phyloP scores from a whole-genome alignment of 1,140 invertebrate genomes.

The Solen grandis region DNA sequence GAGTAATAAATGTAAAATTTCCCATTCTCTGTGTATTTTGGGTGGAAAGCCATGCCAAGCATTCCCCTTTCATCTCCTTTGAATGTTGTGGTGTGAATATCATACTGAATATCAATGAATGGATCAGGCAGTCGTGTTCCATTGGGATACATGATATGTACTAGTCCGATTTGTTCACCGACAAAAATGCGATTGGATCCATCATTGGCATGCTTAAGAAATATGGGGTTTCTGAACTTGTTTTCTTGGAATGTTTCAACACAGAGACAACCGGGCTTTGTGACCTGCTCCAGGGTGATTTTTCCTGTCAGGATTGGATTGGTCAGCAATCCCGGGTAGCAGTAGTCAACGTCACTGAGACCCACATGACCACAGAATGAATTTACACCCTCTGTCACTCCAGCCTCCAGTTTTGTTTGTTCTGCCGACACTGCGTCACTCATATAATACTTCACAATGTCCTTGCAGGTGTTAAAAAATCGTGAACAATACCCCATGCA shows the following conservation, averaged over 20 bases:
- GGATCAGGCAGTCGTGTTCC: slow-evolving; percentile 56
- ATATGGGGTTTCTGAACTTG: slow-evolving; percentile 69
- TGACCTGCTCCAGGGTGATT: slow-evolving; percentile 59
- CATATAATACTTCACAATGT: slow-evolving; percentile 55
- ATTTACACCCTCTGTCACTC: slow-evolving; percentile 9
- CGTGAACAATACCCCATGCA: slow-evolving; percentile 67
- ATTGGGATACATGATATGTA: slow-evolving; percentile 70
- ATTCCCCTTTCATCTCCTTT: slow-evolving; percentile 76
- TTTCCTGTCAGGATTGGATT: slow-evolving; percentile 61
- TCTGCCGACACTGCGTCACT: background rate
- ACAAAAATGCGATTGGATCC: slow-evolving; percentile 72
- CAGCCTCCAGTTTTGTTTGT: background rate
- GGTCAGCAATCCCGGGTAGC: slow-evolving; percentile 74
- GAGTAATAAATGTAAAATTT: slow-evolving; percentile 77
- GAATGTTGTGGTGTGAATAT: slow-evolving; percentile 44
- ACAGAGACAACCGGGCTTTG: slow-evolving; percentile 74
- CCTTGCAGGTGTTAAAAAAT: slow-evolving; percentile 64
- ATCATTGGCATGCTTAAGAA: slow-evolving; percentile 71
- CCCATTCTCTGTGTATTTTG: slow-evolving; percentile 69
- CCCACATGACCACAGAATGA: slow-evolving; percentile 67
- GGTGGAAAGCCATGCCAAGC: slow-evolving; percentile 77
- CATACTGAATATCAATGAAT: slow-evolving; percentile 65
- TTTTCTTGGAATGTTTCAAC: slow-evolving; percentile 64
- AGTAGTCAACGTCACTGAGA: slow-evolving; percentile 73
- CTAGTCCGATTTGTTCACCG: slow-evolving; percentile 72